These are phyloP conservation scores for Corythucha ciliata DNA, from an alignment of 2,888 invertebrate genomes.

Conservation along the genomic window DNA sequence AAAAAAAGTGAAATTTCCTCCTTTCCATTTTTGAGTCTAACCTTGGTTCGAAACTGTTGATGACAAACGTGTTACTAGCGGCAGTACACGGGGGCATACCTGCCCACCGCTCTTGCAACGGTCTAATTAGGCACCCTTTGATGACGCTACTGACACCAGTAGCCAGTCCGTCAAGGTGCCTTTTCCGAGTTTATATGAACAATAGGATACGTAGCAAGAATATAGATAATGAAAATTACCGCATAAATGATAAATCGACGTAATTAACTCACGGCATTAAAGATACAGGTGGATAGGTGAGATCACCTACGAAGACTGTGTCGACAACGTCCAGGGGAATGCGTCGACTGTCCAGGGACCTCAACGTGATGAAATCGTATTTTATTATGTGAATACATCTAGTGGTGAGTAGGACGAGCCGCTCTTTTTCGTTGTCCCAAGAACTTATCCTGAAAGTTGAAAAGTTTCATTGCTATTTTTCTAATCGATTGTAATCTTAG, in stretches of 20 bases:
- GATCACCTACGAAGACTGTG: slow-evolving; percentile 62
- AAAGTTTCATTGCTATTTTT: neutral
- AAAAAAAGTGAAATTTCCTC: neutral
- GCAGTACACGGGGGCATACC: slow-evolving; percentile 28
- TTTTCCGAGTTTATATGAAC: too few relatives aligned
- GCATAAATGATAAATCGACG: neutral
- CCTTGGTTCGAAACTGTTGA: slow-evolving; percentile 49
- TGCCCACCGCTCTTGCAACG: slow-evolving; percentile 36
- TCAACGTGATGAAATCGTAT: slow-evolving; percentile 77
- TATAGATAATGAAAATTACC: slow-evolving; percentile 5
- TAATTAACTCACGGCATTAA: slow-evolving; percentile 66
- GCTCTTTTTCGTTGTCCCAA: slow-evolving; percentile 80
- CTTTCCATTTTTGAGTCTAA: neutral
- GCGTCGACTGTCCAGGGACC: slow-evolving; percentile 59
- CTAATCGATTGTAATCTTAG: neutral
- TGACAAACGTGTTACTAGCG: slow-evolving; percentile 38
- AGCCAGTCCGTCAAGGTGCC: slow-evolving; percentile 61
- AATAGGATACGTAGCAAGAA: slow-evolving; percentile 8
- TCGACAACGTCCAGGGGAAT: slow-evolving; percentile 59
- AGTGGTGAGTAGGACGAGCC: slow-evolving; percentile 65
- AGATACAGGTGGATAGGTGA: slow-evolving; percentile 71
- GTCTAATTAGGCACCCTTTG: slow-evolving; percentile 58
- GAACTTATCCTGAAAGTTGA: slow-evolving; percentile 60
- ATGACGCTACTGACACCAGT: slow-evolving; percentile 59
- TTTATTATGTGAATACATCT: slow-evolving; percentile 63